Evolutionary conservation across 2,797 vertebrate genomes (phyloP).

Genomic region (Poeciliopsis turneri): DNA sequence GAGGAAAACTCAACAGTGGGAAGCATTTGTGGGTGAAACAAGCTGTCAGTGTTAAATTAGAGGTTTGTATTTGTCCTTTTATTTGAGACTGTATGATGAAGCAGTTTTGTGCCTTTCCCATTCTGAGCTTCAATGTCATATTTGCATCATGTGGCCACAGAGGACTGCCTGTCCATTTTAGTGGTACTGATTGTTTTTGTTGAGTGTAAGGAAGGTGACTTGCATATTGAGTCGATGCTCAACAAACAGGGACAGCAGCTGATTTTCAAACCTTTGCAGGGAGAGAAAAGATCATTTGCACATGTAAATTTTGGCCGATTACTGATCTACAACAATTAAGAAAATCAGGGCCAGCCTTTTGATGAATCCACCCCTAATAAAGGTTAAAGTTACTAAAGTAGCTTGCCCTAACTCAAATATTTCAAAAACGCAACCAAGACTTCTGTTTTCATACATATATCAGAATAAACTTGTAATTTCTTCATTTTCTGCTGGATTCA

Average conservation of each 20-base stretch:
- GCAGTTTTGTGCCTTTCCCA: constrained; percentile 47
- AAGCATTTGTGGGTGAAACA: constrained; percentile 32
- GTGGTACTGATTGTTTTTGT: constrained; percentile 73
- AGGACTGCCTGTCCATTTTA: constrained; percentile 48
- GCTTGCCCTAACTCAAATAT: background rate
- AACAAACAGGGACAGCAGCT: constrained; percentile 46
- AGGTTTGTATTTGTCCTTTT: constrained; percentile 70
- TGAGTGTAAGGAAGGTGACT: constrained; percentile 71
- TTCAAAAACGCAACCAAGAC: background rate
- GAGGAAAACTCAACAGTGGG: constrained; percentile 4
- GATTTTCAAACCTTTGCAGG: too few species aligned
- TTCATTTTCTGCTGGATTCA: background rate
- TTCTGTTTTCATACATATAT: background rate
- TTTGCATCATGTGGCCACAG: constrained; percentile 59
- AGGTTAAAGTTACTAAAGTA: background rate
- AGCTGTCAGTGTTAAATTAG: constrained; percentile 59
- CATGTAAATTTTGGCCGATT: too few species aligned
- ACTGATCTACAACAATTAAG: too few species aligned
- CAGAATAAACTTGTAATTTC: background rate
- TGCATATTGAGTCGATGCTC: constrained; percentile 54
- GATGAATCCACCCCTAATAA: background rate
- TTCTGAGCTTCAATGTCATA: constrained; percentile 61
- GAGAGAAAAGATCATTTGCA: too few species aligned
- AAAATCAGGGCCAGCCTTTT: too few species aligned
- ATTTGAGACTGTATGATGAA: constrained; percentile 30